Evolutionary conservation across 2,888 invertebrate genomes (phyloP).

Genomic region (Drosophila greeni): DNA sequence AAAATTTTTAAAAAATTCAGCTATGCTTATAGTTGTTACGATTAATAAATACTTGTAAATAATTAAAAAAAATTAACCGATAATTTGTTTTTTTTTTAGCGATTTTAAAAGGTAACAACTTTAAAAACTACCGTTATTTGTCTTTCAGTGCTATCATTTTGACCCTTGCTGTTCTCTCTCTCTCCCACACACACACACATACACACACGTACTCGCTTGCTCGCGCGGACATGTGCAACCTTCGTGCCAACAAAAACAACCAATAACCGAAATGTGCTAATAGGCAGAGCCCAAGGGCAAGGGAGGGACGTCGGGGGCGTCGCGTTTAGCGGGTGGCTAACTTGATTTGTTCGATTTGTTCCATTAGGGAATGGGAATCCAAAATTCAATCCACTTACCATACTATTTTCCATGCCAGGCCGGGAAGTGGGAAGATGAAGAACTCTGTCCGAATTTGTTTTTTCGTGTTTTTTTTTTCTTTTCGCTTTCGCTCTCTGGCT

Average conservation of each 20-base stretch:
- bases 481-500: background rate
- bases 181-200: background rate
- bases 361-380: constrained; percentile 4
- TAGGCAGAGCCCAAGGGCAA: constrained; percentile 30
- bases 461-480: background rate
- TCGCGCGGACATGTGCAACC: constrained; percentile 12
- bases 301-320: background rate
- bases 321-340: constrained; percentile 22
- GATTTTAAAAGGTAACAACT: background rate
- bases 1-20: background rate
- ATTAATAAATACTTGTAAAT: background rate
- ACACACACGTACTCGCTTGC: too few species aligned
- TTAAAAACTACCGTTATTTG: background rate
- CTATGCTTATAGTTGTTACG: background rate
- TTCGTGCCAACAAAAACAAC: constrained; percentile 21
- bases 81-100: background rate
- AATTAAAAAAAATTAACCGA: background rate
- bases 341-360: constrained; percentile 13
- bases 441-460: constrained; percentile 12
- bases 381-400: constrained; percentile 20
- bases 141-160: background rate
- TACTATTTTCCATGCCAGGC: constrained; percentile 29
- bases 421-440: constrained; percentile 16
- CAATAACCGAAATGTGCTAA: constrained; percentile 34
- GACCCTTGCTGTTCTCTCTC: constrained; percentile 8